phyloP scores from a whole-genome alignment of 2,797 vertebrate species.

The Dromococcyx pavoninus region DNA sequence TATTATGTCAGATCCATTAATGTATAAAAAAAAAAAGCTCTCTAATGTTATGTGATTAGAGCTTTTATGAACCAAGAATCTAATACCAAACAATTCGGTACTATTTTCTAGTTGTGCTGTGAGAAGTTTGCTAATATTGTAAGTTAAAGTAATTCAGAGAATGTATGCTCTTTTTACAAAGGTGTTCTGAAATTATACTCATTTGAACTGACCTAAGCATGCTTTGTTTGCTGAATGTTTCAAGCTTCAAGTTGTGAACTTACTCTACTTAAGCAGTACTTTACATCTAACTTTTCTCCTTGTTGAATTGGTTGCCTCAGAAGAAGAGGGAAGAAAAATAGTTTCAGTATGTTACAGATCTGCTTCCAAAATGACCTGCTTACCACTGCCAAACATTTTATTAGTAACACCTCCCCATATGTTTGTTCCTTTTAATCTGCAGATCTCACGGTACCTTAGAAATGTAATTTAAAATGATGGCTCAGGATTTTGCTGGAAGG shows the following conservation, averaged over 20 bases:
- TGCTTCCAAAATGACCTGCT: not conserved
- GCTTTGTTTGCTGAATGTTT: not conserved
- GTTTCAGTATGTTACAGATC: not conserved
- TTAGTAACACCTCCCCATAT: rapidly evolving
- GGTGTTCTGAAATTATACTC: not conserved
- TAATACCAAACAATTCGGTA: not conserved
- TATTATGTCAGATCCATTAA: not conserved
- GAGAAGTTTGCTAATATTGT: not conserved
- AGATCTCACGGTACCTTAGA: not conserved
- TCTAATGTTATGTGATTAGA: not conserved
- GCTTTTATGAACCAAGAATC: not conserved
- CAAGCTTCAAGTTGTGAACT: not conserved
- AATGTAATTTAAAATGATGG: not conserved
- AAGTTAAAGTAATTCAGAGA: not conserved
- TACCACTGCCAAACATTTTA: not conserved
- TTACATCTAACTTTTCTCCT: not conserved
- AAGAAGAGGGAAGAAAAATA: not conserved
- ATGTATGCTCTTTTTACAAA: rapidly evolving
- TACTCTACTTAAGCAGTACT: rapidly evolving
- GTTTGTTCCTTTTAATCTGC: not conserved
- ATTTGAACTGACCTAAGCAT: rapidly evolving
- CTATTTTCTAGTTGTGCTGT: rapidly evolving
- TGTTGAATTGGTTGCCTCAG: not conserved
- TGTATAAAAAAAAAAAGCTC: not conserved
- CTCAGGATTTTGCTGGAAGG: not conserved